A percentile compares a stretch with the other conserved stretches of the same genome.
These are phyloP conservation scores for Eueides isabella DNA, from an alignment of 1,140 invertebrate species.

Conservation along the genomic window DNA sequence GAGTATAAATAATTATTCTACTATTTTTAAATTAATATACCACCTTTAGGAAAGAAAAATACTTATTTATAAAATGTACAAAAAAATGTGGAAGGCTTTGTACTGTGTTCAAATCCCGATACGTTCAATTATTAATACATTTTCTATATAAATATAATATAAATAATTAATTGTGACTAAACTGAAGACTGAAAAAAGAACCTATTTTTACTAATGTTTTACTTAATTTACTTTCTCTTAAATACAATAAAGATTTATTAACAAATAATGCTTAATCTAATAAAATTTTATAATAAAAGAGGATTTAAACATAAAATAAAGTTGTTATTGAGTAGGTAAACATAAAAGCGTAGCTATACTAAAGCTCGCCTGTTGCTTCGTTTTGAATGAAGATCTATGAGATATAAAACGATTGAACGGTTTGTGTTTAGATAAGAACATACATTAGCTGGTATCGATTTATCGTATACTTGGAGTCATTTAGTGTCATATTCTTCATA, in stretches of 20 bases:
- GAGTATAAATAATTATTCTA: no score
- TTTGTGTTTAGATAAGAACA: neutral
- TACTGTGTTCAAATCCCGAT: no score
- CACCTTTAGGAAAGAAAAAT: no score
- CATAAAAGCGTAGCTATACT: slow-evolving; percentile 10
- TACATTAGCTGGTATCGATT: neutral
- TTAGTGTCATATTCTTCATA: neutral
- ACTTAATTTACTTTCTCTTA: neutral
- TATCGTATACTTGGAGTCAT: neutral
- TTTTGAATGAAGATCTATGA: slow-evolving; percentile 15
- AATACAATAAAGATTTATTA: neutral
- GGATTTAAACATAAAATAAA: neutral
- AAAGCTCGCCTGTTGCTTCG: slow-evolving; percentile 27
- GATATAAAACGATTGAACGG: slow-evolving; percentile 26
- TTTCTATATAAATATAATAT: no score
- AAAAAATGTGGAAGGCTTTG: no score
- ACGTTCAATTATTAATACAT: no score
- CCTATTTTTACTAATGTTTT: no score
- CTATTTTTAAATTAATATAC: no score
- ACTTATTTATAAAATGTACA: no score
- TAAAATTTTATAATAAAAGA: slow-evolving; percentile 15
- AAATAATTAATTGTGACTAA: neutral
- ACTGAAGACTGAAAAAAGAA: neutral
- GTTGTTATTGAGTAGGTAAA: slow-evolving; percentile 10
- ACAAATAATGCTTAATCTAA: neutral